These are phyloP conservation scores for Tenthredo notha DNA, from an alignment of 2,888 invertebrate species.

Conservation along the genomic window DNA sequence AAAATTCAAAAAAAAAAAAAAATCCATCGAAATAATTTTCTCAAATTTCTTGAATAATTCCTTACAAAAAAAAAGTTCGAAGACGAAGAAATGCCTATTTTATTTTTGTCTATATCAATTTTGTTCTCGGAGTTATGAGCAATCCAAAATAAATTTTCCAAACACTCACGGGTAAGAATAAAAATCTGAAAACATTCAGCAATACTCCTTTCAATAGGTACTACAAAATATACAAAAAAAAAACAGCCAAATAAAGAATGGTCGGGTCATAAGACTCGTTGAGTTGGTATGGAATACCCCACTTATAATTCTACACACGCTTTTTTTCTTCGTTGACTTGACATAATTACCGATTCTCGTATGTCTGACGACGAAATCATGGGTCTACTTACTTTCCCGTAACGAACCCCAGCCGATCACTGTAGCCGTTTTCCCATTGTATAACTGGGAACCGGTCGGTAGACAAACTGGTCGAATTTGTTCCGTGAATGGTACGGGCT, in stretches of 20 bases:
- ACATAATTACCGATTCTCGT: not conserved
- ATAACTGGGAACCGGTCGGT: conserved; percentile 83
- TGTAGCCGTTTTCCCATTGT: conserved; percentile 86
- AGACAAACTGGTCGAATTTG: conserved; percentile 90
- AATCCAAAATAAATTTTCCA: not conserved
- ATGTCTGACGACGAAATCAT: not conserved
- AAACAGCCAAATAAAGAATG: not conserved
- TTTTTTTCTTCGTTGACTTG: not conserved
- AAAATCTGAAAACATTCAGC: not conserved
- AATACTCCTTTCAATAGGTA: not conserved
- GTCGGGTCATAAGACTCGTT: not conserved
- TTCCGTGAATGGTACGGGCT: conserved; percentile 86
- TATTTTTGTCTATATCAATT: not conserved
- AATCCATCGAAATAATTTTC: no score
- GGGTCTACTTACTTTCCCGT: conserved; percentile 84
- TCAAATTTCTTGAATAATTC: no score
- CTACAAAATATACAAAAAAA: not conserved
- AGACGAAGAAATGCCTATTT: no score
- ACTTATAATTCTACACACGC: no score
- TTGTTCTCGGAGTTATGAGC: not conserved
- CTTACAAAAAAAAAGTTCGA: no score
- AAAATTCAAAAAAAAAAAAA: no score
- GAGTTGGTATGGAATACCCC: no score
- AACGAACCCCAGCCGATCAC: conserved; percentile 95
- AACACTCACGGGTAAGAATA: not conserved